Evolutionary conservation across 1,140 invertebrate species (phyloP).

Genomic region (Heterodera schachtii): DNA sequence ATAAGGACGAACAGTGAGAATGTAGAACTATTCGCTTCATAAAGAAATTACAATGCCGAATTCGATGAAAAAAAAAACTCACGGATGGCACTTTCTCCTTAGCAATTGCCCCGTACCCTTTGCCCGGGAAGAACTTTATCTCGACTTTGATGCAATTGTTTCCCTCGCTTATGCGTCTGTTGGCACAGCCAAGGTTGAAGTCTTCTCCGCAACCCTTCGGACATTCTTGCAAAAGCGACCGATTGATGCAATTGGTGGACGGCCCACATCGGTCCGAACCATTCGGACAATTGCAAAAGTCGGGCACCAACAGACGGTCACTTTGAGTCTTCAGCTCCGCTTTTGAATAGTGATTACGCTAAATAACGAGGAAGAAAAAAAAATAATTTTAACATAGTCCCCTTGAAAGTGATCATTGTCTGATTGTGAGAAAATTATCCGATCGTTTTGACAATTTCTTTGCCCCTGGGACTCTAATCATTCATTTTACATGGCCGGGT

Average conservation of each 20-base stretch:
- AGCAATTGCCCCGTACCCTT: constrained; percentile 28
- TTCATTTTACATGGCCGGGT: no score
- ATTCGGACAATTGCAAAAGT: constrained; percentile 30
- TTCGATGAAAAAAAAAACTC: not conserved
- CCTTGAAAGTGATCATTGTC: no score
- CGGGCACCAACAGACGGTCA: constrained; percentile 22
- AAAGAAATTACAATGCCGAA: no score
- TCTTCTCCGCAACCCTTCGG: constrained; percentile 35
- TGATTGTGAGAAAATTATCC: no score
- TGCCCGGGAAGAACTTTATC: constrained; percentile 27
- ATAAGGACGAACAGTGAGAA: not conserved
- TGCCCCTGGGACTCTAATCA: no score
- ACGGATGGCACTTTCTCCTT: constrained; percentile 27
- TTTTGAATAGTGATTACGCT: constrained; percentile 18
- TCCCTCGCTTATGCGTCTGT: constrained; percentile 30
- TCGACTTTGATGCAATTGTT: constrained; percentile 27
- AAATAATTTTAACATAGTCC: no score
- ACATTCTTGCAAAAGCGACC: constrained; percentile 33
- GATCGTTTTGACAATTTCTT: no score
- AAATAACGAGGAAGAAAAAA: no score
- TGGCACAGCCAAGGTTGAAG: constrained; percentile 19
- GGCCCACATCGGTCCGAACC: constrained; percentile 32
- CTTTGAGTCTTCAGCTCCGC: constrained; percentile 18
- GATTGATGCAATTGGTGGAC: constrained; percentile 37
- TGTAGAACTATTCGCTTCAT: no score